Conservation (phyloP, 2,888 invertebrate species). For the Keiferia lycopersicella region DNA sequence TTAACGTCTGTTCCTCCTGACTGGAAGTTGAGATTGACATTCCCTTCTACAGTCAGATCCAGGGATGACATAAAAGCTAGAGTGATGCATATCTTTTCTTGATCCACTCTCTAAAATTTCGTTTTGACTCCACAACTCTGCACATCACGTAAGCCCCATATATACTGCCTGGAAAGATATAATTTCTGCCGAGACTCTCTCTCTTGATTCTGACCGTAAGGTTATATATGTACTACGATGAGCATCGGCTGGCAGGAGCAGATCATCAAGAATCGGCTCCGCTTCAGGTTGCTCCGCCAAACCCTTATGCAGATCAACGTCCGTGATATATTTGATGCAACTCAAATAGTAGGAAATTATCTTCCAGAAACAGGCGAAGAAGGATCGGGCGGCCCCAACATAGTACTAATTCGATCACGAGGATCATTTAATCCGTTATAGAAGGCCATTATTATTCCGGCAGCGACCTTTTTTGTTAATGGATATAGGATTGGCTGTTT, state of each 20-base stretch:
- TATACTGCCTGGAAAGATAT: no score
- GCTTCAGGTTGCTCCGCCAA: no score
- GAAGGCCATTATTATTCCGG: neutral
- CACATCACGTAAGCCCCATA: neutral
- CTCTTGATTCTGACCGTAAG: no score
- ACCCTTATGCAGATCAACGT: neutral
- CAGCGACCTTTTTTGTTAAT: neutral
- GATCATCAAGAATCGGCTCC: no score
- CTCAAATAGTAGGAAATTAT: neutral
- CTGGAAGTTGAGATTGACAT: neutral
- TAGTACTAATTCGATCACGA: neutral
- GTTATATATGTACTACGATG: no score
- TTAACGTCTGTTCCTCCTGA: neutral
- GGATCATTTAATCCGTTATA: neutral
- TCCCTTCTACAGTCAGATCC: neutral
- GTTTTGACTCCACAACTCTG: neutral
- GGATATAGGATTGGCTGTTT: neutral
- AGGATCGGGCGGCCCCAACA: neutral
- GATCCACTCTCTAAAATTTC: neutral
- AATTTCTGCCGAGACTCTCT: no score
- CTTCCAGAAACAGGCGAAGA: neutral
- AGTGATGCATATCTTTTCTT: neutral
- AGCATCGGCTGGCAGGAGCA: no score
- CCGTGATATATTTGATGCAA: neutral
- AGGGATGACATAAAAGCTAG: neutral